A percentile compares a stretch with the other conserved stretches of the same genome.
These are phyloP conservation scores for Lampris megalopsis DNA, from an alignment of 2,113 vertebrate species.

Conservation along the genomic window DNA sequence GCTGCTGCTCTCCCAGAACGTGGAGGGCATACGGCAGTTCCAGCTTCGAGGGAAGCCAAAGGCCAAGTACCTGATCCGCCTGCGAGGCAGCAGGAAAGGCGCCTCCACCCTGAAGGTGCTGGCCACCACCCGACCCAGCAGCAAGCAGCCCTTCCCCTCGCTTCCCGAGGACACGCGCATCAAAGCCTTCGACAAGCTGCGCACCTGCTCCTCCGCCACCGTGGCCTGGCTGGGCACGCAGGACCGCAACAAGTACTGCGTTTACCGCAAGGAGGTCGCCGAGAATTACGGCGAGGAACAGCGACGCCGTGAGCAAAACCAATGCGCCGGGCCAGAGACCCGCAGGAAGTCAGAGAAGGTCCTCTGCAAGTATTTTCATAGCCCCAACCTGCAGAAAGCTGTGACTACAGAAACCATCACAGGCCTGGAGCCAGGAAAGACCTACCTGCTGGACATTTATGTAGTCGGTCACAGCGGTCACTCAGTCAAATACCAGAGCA, in stretches of 20 bases:
- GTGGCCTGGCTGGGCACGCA: slow-evolving; percentile 98
- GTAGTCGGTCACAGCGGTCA: slow-evolving; percentile 94
- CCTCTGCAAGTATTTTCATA: slow-evolving; percentile 98
- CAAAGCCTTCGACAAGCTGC: slow-evolving; percentile 97
- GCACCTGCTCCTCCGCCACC: slow-evolving; percentile 92
- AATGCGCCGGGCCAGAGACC: slow-evolving; percentile 91
- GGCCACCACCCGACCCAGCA: slow-evolving; percentile 89
- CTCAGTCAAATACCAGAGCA: slow-evolving; percentile 97
- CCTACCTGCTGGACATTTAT: slow-evolving; percentile 97
- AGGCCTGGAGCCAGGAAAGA: slow-evolving; percentile 91
- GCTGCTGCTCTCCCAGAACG: slow-evolving; percentile 90
- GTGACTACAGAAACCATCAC: slow-evolving; percentile 96
- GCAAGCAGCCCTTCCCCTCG: slow-evolving; percentile 93
- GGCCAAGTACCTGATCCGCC: slow-evolving; percentile 92
- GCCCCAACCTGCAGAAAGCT: slow-evolving; percentile 94
- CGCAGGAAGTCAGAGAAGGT: slow-evolving; percentile 96
- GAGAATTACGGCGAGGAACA: slow-evolving; percentile 89
- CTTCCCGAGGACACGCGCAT: slow-evolving; percentile 95
- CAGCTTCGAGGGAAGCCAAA: slow-evolving; percentile 94
- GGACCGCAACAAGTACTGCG: slow-evolving; percentile 97
- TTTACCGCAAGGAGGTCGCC: slow-evolving; percentile 93
- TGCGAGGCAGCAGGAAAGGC: slow-evolving; percentile 92
- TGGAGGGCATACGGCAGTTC: slow-evolving; percentile 93
- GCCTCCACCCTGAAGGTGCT: slow-evolving; percentile 92
- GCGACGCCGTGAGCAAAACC: slow-evolving; percentile 92